These are phyloP conservation scores for Melipona bicolor DNA, from an alignment of 2,888 invertebrate genomes.

Conservation along the genomic window DNA sequence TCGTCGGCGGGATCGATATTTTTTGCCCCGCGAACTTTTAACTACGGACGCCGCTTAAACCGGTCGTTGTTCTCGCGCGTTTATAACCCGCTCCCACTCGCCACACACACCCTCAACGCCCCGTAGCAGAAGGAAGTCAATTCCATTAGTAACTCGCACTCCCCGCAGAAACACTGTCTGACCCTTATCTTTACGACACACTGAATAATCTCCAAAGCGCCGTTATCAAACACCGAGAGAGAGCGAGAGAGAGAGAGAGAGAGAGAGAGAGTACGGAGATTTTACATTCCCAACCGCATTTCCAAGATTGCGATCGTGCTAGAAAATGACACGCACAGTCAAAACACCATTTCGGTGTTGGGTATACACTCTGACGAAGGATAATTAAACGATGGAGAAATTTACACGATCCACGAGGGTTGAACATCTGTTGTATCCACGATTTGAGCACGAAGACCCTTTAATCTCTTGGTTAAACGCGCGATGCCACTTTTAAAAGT, in stretches of 20 bases:
- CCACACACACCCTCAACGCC: too few species aligned
- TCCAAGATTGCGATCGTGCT: background rate
- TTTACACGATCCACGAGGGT: background rate
- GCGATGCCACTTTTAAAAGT: too few species aligned
- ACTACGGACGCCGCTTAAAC: conserved; percentile 26
- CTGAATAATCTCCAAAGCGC: conserved; percentile 19
- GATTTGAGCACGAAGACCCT: background rate
- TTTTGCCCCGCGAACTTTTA: conserved; percentile 39
- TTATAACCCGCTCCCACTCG: conserved; percentile 6
- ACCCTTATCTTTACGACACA: conserved; percentile 41
- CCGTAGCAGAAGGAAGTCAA: conserved; percentile 19
- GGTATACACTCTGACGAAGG: background rate
- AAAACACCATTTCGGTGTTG: background rate
- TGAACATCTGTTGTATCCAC: background rate
- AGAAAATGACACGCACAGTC: background rate
- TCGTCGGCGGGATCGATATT: conserved; percentile 26
- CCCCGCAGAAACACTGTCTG: background rate
- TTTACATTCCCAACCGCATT: background rate
- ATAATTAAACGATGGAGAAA: background rate
- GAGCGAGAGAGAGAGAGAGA: too few species aligned
- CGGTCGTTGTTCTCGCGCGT: conserved; percentile 20
- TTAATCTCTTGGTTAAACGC: background rate
- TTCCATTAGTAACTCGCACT: conserved; percentile 37
- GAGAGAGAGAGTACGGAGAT: background rate
- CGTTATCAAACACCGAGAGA: background rate